Evolutionary conservation across 2,888 invertebrate species (phyloP), one percentile per base, ranked within the genome.

Genomic region (Scrobipalpa atriplicella): DNA sequence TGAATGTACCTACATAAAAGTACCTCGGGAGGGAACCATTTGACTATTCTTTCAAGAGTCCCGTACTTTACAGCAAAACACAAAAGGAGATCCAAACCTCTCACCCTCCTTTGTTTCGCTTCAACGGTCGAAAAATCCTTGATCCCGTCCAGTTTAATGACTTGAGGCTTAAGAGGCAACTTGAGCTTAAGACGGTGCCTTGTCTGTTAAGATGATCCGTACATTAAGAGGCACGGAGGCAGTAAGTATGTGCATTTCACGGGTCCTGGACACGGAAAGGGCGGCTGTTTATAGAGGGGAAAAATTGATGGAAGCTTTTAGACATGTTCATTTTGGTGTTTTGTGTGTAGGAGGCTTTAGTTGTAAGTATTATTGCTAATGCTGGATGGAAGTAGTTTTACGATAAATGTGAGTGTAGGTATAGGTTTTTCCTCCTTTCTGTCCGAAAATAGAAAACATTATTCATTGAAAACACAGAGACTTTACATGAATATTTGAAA

Each of bases 261-360:
- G 74, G 78, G 71, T 71, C 73, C 72, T 76, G 73, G 77, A 83
- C 82, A 85, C 66, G 77, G 75, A 80, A 80, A 74, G 77, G 84
- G 84, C 78, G 81, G 72, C 56, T 19, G 18, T 62, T 65, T 67
- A 62, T 65, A 62, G 63, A 62, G 67, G 67, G 67, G 62, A 67
- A 67, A 65, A 64, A 64, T 64, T 54, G 64, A 63, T 63, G 63
- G n/a, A 47, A 29, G 62, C 47, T 61, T 61, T 61, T 41, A 61
- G 19, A 41, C n/a, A 41, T 41, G 61, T 61, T 11, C n/a, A 18
- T 51, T 38, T 63, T 0, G 43, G 19, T 47, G 21, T 47, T 47
- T 41, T 62, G 29, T 62, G 29, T 47, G 54, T 56, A 56, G 11
- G 5, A 29, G 13, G 21, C 21, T 56, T 56, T 56, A 56, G 19